Evolutionary conservation across 2,797 vertebrate species (phyloP), one percentile per base, ranked within the genome.

Genomic region (Ciconia nigra): DNA sequence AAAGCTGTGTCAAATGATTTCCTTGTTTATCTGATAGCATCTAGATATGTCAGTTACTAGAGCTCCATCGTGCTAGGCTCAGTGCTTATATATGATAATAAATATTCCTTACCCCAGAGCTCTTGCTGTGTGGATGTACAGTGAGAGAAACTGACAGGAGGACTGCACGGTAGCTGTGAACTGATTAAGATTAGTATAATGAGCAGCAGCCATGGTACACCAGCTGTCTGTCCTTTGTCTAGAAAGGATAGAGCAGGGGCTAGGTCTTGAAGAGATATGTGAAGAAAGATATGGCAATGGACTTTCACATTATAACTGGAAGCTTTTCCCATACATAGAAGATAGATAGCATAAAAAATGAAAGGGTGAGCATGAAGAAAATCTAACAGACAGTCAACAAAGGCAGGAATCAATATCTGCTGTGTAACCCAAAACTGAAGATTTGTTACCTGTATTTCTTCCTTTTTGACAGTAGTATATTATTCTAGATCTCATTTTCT

Each of bases 121-220:
- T 87, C 79, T 81, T 84, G 70, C 83, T 78, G 61, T 66, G 65
- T 54, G 72, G 14, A 8, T 54, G 33, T n/a, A 59, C 44, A 73
- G 59, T 83, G 83, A 92, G 76, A 88, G 78, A 65, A 91, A 49
- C 41, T 95, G 76, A 70, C 91, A 91, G 72, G 71, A 93, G 59
- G 63, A 61, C n/a, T 63, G 33, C 57, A 83, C 0, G 0, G 63
- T 46, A 91, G 84, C 77, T 83, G 63, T 67, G 92, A 95, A 89
- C 87, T 93, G 76, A 93, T 94, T 95, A 89, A 92, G 76, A 93
- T 74, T 69, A 96, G n/a, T 22, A 11, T 71, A 81, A 95, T 2
- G 8, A 96, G 77, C 70, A 87, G 77, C 47, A 93, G 49, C 39
- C 65, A 42, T 61, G 42, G 69, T 39, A 51, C 54, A 78, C 69